Base-by-base conservation (phyloP, 2,888 invertebrate species). In the Agonopterix heracliana region DNA sequence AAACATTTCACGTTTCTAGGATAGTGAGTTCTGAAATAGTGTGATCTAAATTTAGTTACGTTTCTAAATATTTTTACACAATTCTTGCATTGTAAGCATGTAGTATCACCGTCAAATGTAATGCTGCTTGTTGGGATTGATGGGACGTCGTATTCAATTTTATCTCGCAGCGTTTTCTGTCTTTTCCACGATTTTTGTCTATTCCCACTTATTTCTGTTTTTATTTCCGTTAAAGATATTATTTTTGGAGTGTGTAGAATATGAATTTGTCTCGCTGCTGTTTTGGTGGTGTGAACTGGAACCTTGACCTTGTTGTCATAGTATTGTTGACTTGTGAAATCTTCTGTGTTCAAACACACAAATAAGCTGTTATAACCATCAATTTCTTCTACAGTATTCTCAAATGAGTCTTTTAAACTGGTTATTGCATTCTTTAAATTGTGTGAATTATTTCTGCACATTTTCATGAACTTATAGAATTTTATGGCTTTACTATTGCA, bases 11-110 rank as follows among this genome's bases (percentile, higher is more conserved):
- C 41, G 40, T 49, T 45, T 46, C 50, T 56, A n/a, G 54, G 54
- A 36, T 54, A 54, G 34, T 59, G 58, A 0, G 49, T 48, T 45
- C 50, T 46, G 38, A 56, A 55, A 3, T 45, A 52, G 43, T 59
- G 58, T 3, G 41, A 44, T n/a, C 51, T 41, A 9, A 52, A 7
- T 42, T 41, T 45, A 2, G 0, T 34, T 11, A 14, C 17, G 7
- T 36, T 17, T 2, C 9, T n/a, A 34, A 38, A 49, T 10, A 13
- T 41, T 42, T n/a, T 47, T 5, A 3, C 7, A 11, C 52, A 52
- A 1, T 38, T 12, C 41, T 42, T 49, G 14, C 52, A 52, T 42
- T 14, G 40, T 11, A 38, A 47, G 3, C 10, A n/a, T 2, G 46
- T 26, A 34, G 44, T 17, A 8, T 14, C 11, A 1, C 8, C 12